Conservation (phyloP, 2,797 vertebrate species). For the Buphagus erythrorhynchus region DNA sequence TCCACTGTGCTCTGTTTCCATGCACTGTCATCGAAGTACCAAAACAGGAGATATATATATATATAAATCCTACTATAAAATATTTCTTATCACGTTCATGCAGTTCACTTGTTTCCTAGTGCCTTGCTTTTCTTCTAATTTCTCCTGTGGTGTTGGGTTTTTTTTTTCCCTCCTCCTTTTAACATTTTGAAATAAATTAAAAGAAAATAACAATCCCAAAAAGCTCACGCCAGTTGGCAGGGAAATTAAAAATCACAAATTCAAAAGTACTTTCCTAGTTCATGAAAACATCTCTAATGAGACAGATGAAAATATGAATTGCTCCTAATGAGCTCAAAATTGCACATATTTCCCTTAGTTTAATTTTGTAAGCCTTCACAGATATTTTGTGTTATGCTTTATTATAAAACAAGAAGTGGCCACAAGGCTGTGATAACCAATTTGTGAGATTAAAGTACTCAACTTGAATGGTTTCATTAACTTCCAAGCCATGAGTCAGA, state of each 20-base stretch:
- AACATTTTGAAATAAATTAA: slow-evolving; percentile 63
- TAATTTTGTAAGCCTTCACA: slow-evolving; percentile 80
- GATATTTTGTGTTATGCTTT: slow-evolving; percentile 80
- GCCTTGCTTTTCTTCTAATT: slow-evolving; percentile 28
- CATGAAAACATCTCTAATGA: slow-evolving; percentile 80
- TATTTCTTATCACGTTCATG: not conserved
- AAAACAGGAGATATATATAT: not conserved
- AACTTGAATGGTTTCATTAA: slow-evolving; percentile 80
- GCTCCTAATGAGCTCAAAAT: slow-evolving; percentile 80
- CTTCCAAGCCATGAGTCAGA: slow-evolving; percentile 73
- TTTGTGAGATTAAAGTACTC: slow-evolving; percentile 81
- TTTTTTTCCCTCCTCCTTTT: not conserved
- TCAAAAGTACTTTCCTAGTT: slow-evolving; percentile 75
- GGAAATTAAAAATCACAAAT: slow-evolving; percentile 69
- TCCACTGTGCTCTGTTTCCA: not conserved
- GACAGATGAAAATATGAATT: slow-evolving; percentile 82
- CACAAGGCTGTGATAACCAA: slow-evolving; percentile 82
- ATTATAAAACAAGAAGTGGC: slow-evolving; percentile 81
- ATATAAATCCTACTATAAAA: not conserved
- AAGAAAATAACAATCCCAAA: slow-evolving; percentile 64
- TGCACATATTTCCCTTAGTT: slow-evolving; percentile 74
- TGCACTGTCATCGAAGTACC: not conserved
- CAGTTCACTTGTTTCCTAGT: slow-evolving; percentile 7
- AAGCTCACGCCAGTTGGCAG: slow-evolving; percentile 61
- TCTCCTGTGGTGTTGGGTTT: not conserved